Conservation (phyloP, 2,888 invertebrate genomes). For the Ormyrus thymus region DNA sequence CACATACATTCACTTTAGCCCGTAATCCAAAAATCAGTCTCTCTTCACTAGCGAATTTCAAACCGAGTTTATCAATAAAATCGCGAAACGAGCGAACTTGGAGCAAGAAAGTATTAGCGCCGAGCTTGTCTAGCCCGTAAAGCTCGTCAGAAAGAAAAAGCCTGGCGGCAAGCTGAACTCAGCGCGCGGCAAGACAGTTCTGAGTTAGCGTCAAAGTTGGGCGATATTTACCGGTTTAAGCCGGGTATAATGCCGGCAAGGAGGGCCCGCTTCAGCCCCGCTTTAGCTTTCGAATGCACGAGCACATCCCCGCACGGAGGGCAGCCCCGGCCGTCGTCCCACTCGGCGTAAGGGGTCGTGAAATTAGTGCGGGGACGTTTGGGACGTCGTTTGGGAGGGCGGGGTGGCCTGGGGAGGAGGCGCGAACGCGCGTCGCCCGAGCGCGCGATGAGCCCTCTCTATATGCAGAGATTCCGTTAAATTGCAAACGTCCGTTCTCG, state of each 20-base stretch:
- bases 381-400: constrained; percentile 64
- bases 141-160: too few species aligned
- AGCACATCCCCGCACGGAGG: constrained; percentile 11
- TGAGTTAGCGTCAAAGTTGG: constrained; percentile 30
- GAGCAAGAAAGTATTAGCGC: too few species aligned
- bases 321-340: background rate
- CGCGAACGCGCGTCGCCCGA: background rate
- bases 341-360: constrained; percentile 30
- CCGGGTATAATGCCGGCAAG: constrained; percentile 17
- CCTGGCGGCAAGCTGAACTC: too few species aligned
- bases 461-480: constrained; percentile 70
- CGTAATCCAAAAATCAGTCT: too few species aligned
- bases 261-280: constrained; percentile 16
- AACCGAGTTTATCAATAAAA: too few species aligned
- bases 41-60: too few species aligned
- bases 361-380: constrained; percentile 66
- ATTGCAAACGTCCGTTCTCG: constrained; percentile 65
- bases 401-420: constrained; percentile 18
- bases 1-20: too few species aligned
- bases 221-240: constrained; percentile 38
- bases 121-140: too few species aligned
- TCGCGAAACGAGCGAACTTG: too few species aligned
- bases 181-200: constrained; percentile 2
- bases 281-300: constrained; percentile 11
- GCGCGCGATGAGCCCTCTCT: constrained; percentile 66